Percentiles rank a stretch among this genome's conserved stretches.
phyloP scores from a whole-genome alignment of 2,888 invertebrate genomes.

The Orthosia gothica region DNA sequence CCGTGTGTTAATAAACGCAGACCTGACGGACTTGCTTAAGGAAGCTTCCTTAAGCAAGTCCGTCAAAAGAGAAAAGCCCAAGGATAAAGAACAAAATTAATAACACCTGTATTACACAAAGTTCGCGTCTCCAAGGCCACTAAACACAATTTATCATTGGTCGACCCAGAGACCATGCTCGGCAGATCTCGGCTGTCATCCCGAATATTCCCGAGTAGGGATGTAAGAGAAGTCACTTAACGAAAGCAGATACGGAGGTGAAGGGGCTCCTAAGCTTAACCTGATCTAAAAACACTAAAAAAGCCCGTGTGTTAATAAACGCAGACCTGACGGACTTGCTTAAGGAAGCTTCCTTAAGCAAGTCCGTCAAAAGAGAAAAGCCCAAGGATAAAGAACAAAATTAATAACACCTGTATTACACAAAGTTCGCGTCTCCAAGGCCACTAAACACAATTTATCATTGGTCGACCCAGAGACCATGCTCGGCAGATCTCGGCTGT shows the following conservation, averaged over 20 bases:
- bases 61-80: constrained; percentile 4
- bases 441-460: constrained; percentile 44
- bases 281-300: not conserved
- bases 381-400: constrained; percentile 26
- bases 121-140: constrained; percentile 24
- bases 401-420: constrained; percentile 55
- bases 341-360: not conserved
- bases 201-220: not conserved
- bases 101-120: constrained; percentile 53
- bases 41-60: not conserved
- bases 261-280: not conserved
- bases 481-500: constrained; percentile 25
- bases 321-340: too few species aligned
- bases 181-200: constrained; percentile 27
- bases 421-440: constrained; percentile 34
- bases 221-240: too few species aligned
- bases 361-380: constrained; percentile 7
- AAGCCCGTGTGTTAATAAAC: not conserved
- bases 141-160: constrained; percentile 43
- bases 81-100: constrained; percentile 40
- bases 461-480: constrained; percentile 3
- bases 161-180: constrained; percentile 9
- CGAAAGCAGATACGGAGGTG: too few species aligned
- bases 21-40: too few species aligned
- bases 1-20: not conserved